Conservation (phyloP, 2,797 vertebrate genomes). For the Poecile montanus region DNA sequence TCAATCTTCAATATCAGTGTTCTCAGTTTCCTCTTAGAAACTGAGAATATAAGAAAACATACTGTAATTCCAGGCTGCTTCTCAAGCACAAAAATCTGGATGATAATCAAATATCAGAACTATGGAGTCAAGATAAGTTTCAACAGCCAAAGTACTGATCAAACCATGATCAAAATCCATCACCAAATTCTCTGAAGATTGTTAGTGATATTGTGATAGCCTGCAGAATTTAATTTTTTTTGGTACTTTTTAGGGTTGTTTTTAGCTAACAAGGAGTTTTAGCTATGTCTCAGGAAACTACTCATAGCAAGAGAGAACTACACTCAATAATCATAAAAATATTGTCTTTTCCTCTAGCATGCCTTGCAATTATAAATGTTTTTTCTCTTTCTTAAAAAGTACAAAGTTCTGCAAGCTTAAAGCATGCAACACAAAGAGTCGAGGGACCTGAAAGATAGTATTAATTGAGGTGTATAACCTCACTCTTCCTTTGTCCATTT, state of each 20-base stretch:
- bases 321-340: neutral
- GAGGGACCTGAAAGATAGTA: constrained; percentile 10
- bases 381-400: constrained; percentile 3
- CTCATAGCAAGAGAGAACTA: neutral
- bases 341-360: neutral
- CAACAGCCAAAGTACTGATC: neutral
- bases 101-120: neutral
- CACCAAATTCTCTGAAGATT: neutral
- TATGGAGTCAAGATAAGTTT: neutral
- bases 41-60: neutral
- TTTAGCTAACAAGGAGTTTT: neutral
- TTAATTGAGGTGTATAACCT: constrained; percentile 53
- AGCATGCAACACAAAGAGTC: neutral
- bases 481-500: neutral
- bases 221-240: neutral
- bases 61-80: neutral
- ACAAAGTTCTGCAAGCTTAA: neutral
- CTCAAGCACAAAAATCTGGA: neutral
- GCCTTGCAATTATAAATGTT: neutral
- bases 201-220: neutral
- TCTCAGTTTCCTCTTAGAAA: neutral
- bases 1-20: neutral
- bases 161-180: neutral
- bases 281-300: neutral
- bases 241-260: neutral